These are phyloP conservation scores for Lindbergichthys nudifrons DNA, from an alignment of 2,797 vertebrate genomes.

Conservation along the genomic window DNA sequence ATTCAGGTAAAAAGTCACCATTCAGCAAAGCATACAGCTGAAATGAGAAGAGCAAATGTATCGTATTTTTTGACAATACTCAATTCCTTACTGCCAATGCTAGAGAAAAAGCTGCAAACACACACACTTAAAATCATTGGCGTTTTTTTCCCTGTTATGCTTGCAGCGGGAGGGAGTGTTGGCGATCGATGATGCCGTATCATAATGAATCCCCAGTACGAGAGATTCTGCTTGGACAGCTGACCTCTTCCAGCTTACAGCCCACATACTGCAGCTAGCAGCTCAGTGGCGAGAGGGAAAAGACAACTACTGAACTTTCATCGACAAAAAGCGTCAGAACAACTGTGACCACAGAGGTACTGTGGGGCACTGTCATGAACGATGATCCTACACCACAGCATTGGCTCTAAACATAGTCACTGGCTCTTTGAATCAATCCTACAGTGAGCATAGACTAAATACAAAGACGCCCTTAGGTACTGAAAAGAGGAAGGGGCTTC, in stretches of 20 bases:
- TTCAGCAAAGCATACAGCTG: slow-evolving; percentile 2
- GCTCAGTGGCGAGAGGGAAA: slow-evolving; percentile 18
- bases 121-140: slow-evolving; percentile 47
- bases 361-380: slow-evolving; percentile 37
- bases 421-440: slow-evolving; percentile 56
- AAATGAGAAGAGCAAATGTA: background rate
- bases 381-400: slow-evolving; percentile 48
- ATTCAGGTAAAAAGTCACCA: slow-evolving; percentile 12
- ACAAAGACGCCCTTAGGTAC: slow-evolving; percentile 27
- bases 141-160: slow-evolving; percentile 34
- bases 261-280: slow-evolving; percentile 28
- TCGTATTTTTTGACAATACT: slow-evolving; percentile 1
- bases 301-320: slow-evolving; percentile 33
- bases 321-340: slow-evolving; percentile 30
- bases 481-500: slow-evolving; percentile 18
- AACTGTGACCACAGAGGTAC: slow-evolving; percentile 45
- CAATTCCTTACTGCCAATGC: background rate
- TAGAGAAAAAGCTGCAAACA: slow-evolving; percentile 15
- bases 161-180: slow-evolving; percentile 22
- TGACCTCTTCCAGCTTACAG: slow-evolving; percentile 41
- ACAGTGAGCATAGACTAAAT: slow-evolving; percentile 35
- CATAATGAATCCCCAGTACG: slow-evolving; percentile 61
- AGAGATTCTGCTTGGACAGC: slow-evolving; percentile 37
- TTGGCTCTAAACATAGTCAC: slow-evolving; percentile 62
- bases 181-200: slow-evolving; percentile 52